These are phyloP conservation scores for Elaphurus davidianus DNA, from an alignment of 2,113 vertebrate genomes.

Conservation along the genomic window DNA sequence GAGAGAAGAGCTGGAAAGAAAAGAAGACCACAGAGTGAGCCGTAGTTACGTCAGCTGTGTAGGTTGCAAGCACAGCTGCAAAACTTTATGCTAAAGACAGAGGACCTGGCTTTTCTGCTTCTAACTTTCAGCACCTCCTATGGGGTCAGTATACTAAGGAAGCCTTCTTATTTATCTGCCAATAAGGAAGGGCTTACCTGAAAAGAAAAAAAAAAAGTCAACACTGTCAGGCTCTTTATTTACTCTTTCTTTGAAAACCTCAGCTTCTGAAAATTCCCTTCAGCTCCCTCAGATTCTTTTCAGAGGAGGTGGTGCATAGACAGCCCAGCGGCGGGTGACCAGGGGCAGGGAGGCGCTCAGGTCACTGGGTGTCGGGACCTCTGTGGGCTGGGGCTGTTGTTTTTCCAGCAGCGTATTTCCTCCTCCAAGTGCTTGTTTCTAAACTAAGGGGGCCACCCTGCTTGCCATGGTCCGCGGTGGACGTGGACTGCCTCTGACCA, in stretches of 20 bases:
- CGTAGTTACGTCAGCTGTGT: rapidly evolving
- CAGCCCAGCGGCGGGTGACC: neutral
- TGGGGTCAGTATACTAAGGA: neutral
- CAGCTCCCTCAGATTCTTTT: neutral
- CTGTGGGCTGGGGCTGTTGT: neutral
- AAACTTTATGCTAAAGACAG: neutral
- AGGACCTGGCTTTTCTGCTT: conserved; percentile 32
- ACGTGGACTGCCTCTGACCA: neutral
- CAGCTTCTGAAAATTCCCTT: conserved; percentile 16
- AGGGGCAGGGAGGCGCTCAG: rapidly evolving
- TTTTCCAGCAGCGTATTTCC: neutral
- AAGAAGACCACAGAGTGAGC: conserved; percentile 83
- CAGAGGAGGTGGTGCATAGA: rapidly evolving
- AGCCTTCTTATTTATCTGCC: neutral
- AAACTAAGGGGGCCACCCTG: neutral
- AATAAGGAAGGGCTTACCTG: neutral
- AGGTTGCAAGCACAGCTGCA: rapidly evolving
- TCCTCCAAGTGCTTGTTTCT: neutral
- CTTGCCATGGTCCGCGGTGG: rapidly evolving
- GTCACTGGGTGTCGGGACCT: neutral
- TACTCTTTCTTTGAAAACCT: neutral
- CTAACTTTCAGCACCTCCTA: neutral
- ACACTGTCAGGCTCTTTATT: neutral
- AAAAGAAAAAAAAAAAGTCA: neutral
- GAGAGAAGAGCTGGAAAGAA: conserved; percentile 93